phyloP scores from a whole-genome alignment of 2,888 invertebrate species.

The Pasiphila rectangulata region DNA sequence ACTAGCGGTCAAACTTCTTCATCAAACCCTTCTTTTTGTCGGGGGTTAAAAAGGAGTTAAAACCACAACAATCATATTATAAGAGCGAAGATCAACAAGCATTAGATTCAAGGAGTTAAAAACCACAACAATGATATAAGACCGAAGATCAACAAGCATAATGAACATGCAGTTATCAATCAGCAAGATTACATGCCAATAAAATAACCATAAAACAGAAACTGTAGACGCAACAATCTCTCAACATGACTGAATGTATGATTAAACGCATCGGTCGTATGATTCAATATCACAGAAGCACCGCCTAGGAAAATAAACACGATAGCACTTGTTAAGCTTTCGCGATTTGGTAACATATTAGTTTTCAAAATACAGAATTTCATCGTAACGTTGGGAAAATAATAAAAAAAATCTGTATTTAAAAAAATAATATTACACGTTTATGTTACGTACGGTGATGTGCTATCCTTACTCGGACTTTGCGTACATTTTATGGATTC shows the following conservation, averaged over 20 bases:
- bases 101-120: background rate
- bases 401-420: too few species aligned
- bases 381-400: too few species aligned
- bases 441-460: too few species aligned
- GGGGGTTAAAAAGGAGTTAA: too few species aligned
- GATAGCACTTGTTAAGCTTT: background rate
- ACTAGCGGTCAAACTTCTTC: too few species aligned
- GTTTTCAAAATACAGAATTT: too few species aligned
- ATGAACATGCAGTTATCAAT: conserved; percentile 13
- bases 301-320: conserved; percentile 8
- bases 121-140: conserved; percentile 5
- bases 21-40: too few species aligned
- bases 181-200: conserved; percentile 9
- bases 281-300: conserved; percentile 15
- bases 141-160: conserved; percentile 4
- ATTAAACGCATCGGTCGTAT: conserved; percentile 4
- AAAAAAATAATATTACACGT: too few species aligned
- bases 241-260: conserved; percentile 10
- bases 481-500: too few species aligned
- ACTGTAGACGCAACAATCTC: conserved; percentile 20
- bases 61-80: too few species aligned
- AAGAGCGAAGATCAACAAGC: background rate
- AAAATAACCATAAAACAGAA: conserved; percentile 19
- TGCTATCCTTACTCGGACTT: too few species aligned
- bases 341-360: too few species aligned